Base-by-base conservation (phyloP, 2,113 vertebrate genomes). In the Prietella phreatophila region DNA sequence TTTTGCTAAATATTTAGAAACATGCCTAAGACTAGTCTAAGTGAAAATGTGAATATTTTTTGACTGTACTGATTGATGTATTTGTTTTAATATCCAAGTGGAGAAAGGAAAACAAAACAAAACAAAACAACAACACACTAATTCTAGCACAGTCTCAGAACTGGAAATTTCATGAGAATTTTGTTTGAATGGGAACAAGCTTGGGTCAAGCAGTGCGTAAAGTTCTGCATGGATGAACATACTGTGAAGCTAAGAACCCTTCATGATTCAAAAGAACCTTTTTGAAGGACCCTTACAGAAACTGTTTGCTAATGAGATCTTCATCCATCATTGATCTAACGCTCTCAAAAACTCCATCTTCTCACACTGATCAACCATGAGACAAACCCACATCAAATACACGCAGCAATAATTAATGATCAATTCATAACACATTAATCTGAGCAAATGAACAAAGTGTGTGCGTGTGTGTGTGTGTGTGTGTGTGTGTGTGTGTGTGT, bases 371-470 rank as follows among this genome's bases (percentile, higher is more conserved):
- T 88, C 85, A 88, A 33, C 14, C 36, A 58, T 5, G 61, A 78
- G 22, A 27, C 22, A 27, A 56, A 80, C 58, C 71, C 75, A 84
- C 87, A 33, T 63, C 55, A 69, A 42, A 84, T 69, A 36, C 85
- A 84, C 33, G 9, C 36, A 55, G 36, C 56, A 25, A 78, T 88
- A 75, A 76, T 58, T 75, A 85, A 88, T 58, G 42, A 88, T 78
- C 50, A 81, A 80, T 85, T 56, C 42, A 33, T 65, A 86, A n/a
- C 73, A 80, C 60, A 67, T 53, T 79, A 63, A 86, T 86, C 85
- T 50, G 36, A 73, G 36, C 2, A 20, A 17, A 60, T 60, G 17
- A 60, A 60, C 56, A 60, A 60, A 60, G 60, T 25, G 60, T 61
- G 60, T 25, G 22, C 25, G 60, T 61, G 60, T 61, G 25, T 63